Evolutionary conservation across 1,140 invertebrate species (phyloP), one percentile per base, ranked within the genome.

Genomic region (Metaphire vulgaris): DNA sequence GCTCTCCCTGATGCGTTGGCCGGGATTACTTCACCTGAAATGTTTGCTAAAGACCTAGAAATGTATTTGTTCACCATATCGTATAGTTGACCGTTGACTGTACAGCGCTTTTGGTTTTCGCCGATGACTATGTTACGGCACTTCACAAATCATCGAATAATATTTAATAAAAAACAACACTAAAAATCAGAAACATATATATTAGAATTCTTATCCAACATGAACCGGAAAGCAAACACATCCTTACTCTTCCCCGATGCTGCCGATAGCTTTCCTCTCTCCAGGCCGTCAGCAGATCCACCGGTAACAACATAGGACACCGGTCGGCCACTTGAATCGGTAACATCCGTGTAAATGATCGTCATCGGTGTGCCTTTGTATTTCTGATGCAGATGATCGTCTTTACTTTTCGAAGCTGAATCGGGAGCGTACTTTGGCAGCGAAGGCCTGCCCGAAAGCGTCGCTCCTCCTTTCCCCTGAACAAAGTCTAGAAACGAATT

Each of bases 401-500:
- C 41, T 21, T 56, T 56, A 21, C 6, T 21, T 21, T 56, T 56
- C 41, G 41, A 56, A 12, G 6, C 41, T 6, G 41, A 56, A 12
- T 21, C 41, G 6, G 41, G 41, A 6, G 21, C 41, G 21, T 56
- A 56, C 41, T 56, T 56, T 56, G 41, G 41, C 41, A 56, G 6
- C 41, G 41, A 21, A 6, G 41, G 41, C 41, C 21, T 56, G 41
- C 41, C 41, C 41, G 41, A 56, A 6, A 56, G 21, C 41, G 41
- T 56, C 41, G 6, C 41, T 6, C 6, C 21, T 21, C 41, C 41
- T 56, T 56, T 56, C 6, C 41, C 41, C 33, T 73, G 32, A 41
- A 34, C 15, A 73, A 73, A 73, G 21, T 73, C 41, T 26, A 73
- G 28, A 41, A 34, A 73, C 28, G 33, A 33, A 15, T 73, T 14